phyloP scores from a whole-genome alignment of 35 echinoderm and acorn worm genomes.

The Ophiothrix spiculata region DNA sequence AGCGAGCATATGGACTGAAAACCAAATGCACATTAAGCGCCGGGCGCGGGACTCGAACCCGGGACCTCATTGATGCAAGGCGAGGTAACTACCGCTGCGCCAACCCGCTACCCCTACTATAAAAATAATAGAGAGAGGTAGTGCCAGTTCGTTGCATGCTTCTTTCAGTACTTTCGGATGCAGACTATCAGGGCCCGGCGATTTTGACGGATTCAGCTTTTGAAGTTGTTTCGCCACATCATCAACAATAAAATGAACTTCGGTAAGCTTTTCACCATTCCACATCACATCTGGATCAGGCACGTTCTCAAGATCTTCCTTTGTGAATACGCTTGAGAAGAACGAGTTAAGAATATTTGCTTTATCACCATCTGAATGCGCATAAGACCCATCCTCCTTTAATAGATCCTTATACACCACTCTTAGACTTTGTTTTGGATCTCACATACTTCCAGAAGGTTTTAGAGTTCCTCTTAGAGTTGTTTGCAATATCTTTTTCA shows the following conservation, averaged over 20 bases:
- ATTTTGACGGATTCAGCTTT: slow-evolving; percentile 16
- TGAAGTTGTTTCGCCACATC: background rate
- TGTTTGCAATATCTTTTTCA: background rate
- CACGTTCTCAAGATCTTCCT: background rate
- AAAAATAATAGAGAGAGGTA: too few relatives aligned
- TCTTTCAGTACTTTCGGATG: slow-evolving; percentile 18
- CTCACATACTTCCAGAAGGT: background rate
- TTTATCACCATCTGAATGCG: slow-evolving; percentile 41
- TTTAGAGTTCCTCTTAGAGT: background rate
- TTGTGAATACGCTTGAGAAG: slow-evolving; percentile 45
- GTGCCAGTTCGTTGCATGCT: too few relatives aligned
- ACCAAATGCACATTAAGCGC: too few relatives aligned
- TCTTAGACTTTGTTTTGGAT: slow-evolving; percentile 14
- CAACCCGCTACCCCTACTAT: too few relatives aligned
- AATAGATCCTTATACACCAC: background rate
- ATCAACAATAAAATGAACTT: background rate
- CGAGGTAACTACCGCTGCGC: too few relatives aligned
- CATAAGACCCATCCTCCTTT: background rate
- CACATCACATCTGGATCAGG: background rate
- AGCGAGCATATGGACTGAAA: too few relatives aligned
- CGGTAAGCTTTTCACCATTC: background rate
- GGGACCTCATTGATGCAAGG: too few relatives aligned
- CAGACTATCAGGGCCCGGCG: slow-evolving; percentile 26
- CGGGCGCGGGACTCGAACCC: too few relatives aligned
- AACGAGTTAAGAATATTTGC: slow-evolving; percentile 26